Evolutionary conservation across 2,888 invertebrate species (phyloP).

Genomic region (Gibbula magus): DNA sequence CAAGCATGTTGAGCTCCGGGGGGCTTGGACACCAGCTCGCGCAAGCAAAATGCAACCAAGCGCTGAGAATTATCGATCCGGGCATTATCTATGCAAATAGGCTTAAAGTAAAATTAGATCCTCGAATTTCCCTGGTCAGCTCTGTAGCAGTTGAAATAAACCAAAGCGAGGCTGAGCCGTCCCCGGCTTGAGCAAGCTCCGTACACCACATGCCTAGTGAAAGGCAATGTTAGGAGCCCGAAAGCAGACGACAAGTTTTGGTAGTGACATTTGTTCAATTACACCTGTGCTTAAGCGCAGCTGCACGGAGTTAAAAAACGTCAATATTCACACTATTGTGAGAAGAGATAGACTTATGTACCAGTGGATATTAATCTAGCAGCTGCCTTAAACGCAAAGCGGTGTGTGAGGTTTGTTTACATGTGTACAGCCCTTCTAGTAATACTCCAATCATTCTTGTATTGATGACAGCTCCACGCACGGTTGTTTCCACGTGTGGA

Average conservation of each 20-base stretch:
- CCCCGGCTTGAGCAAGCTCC: background rate
- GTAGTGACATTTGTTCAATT: background rate
- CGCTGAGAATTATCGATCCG: background rate
- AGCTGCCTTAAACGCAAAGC: too few relatives aligned
- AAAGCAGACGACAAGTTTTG: background rate
- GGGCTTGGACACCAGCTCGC: background rate
- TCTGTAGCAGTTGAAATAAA: background rate
- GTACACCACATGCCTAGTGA: background rate
- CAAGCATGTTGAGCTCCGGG: background rate
- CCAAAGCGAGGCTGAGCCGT: background rate
- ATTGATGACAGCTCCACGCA: too few relatives aligned
- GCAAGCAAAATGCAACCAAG: background rate
- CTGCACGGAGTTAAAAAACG: too few relatives aligned
- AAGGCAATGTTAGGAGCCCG: background rate
- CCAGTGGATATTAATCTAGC: too few relatives aligned
- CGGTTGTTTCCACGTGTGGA: too few relatives aligned
- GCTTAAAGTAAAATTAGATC: constrained; percentile 2
- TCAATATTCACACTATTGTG: too few relatives aligned
- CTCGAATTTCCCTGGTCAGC: constrained; percentile 4
- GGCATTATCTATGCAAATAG: background rate
- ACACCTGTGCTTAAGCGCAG: background rate
- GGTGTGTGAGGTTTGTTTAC: too few relatives aligned
- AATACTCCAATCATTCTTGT: too few relatives aligned
- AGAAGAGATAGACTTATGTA: too few relatives aligned
- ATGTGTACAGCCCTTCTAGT: too few relatives aligned